A percentile compares a stretch with the other conserved stretches of the same genome.
Conservation (phyloP, 1,140 invertebrate species). For the Neodiprion lecontei region DNA sequence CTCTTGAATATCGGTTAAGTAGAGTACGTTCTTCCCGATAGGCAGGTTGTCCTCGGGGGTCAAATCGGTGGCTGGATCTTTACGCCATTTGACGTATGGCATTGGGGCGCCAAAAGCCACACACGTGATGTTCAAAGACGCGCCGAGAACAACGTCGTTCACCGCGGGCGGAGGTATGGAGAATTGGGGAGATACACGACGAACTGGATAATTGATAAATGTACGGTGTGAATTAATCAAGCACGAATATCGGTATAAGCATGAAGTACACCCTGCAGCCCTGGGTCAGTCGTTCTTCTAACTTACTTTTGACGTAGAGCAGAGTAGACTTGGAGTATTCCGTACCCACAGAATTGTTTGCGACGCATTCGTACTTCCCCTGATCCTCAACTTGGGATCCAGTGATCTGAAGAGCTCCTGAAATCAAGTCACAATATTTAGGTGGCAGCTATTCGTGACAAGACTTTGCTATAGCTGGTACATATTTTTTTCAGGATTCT, state of each 20-base stretch:
- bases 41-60: slow-evolving; percentile 87
- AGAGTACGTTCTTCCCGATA: slow-evolving; percentile 85
- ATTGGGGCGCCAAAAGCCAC: slow-evolving; percentile 97
- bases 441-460: neutral
- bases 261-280: too few species aligned
- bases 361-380: slow-evolving; percentile 93
- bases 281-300: neutral
- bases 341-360: slow-evolving; percentile 88
- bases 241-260: too few species aligned
- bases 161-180: slow-evolving; percentile 84
- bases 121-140: slow-evolving; percentile 91
- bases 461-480: neutral
- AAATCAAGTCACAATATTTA: slow-evolving; percentile 33
- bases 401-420: slow-evolving; percentile 92
- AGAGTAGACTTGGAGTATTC: slow-evolving; percentile 90
- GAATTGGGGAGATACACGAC: slow-evolving; percentile 93
- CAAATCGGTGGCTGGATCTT: slow-evolving; percentile 79
- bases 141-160: slow-evolving; percentile 89
- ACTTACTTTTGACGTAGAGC: slow-evolving; percentile 93
- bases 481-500: slow-evolving; percentile 18
- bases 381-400: slow-evolving; percentile 89
- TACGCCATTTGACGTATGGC: slow-evolving; percentile 96
- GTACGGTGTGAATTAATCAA: slow-evolving; percentile 29
- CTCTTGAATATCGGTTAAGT: slow-evolving; percentile 85
- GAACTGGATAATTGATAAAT: slow-evolving; percentile 69